Evolutionary conservation across 2,888 invertebrate species (phyloP).

Genomic region (Ceriagrion tenellum): DNA sequence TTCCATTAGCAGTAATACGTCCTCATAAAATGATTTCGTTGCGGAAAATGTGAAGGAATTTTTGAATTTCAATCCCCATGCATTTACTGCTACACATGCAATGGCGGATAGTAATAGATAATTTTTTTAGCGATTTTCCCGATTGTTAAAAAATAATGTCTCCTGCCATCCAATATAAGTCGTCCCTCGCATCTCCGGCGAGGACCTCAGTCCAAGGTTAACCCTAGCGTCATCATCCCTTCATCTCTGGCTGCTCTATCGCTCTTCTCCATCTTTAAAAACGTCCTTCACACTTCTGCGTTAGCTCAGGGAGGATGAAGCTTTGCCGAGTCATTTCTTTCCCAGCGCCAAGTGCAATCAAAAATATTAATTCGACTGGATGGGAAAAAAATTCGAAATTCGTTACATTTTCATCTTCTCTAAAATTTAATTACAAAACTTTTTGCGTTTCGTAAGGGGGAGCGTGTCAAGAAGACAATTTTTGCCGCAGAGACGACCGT

Average conservation of each 20-base stretch:
- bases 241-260: neutral
- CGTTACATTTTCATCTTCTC: conserved; percentile 34
- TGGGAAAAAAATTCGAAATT: neutral
- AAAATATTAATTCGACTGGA: conserved; percentile 30
- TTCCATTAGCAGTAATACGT: no score
- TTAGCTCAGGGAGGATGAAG: neutral
- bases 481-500: conserved; percentile 3
- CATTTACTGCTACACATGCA: no score
- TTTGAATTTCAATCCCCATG: no score
- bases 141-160: no score
- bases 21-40: no score
- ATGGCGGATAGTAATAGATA: no score
- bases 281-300: conserved; percentile 21
- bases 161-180: no score
- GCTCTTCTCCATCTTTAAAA: neutral
- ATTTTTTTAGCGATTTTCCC: no score
- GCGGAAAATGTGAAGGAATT: no score
- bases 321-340: neutral
- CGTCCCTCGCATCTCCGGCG: no score
- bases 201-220: no score
- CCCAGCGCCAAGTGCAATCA: conserved; percentile 5
- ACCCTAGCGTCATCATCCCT: no score
- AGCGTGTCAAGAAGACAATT: neutral
- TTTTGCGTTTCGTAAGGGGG: conserved; percentile 11
- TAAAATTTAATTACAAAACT: conserved; percentile 48